Conservation (phyloP, 2,888 invertebrate genomes). For the Tineola bisselliella region DNA sequence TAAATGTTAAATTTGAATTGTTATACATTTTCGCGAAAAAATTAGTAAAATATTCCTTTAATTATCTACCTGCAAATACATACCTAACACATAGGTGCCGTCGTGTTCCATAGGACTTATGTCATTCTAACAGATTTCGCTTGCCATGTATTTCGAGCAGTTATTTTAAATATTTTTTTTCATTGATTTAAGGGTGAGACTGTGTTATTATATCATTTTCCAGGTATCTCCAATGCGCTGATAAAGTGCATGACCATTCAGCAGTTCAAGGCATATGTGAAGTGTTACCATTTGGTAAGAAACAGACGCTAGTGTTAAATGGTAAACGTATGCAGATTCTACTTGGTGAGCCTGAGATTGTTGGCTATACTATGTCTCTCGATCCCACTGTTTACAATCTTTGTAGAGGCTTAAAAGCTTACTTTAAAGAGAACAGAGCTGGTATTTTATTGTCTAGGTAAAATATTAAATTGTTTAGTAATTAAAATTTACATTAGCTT, state of each 20-base stretch:
- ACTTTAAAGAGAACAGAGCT: slow-evolving; percentile 61
- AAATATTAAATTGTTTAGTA: slow-evolving; percentile 1
- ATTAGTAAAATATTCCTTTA: no score
- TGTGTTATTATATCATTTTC: slow-evolving; percentile 10
- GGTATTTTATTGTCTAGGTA: slow-evolving; percentile 59
- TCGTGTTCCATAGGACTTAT: no score
- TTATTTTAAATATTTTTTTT: no score
- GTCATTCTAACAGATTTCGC: no score
- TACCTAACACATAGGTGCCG: no score
- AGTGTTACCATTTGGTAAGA: slow-evolving; percentile 56
- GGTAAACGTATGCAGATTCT: slow-evolving; percentile 51
- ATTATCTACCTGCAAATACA: no score
- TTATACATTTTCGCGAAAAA: no score
- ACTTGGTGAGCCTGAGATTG: slow-evolving; percentile 53
- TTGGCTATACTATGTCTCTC: slow-evolving; percentile 54
- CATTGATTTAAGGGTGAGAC: no score
- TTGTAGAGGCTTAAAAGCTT: slow-evolving; percentile 64
- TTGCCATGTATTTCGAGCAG: no score
- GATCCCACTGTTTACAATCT: slow-evolving; percentile 59
- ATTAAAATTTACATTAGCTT: no score
- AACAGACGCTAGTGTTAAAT: slow-evolving; percentile 44
- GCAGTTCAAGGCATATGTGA: slow-evolving; percentile 55
- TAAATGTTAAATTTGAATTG: no score
- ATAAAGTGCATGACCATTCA: slow-evolving; percentile 59
- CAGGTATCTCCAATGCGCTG: slow-evolving; percentile 51